phyloP scores from a whole-genome alignment of 2,888 invertebrate species.

The Clanis bilineata region DNA sequence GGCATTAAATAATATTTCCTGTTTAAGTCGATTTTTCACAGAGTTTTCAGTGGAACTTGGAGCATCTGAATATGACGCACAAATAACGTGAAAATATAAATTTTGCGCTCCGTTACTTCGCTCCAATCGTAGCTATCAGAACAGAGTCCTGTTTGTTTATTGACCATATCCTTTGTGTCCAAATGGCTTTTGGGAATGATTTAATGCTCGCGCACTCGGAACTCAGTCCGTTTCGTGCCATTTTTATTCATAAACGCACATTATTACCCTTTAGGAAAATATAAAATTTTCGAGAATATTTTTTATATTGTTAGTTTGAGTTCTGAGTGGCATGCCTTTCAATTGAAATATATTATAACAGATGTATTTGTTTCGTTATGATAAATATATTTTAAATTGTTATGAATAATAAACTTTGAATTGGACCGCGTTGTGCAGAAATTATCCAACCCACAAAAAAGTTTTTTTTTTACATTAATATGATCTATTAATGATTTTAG shows the following conservation, averaged over 20 bases:
- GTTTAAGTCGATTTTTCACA: constrained; percentile 45
- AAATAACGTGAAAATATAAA: constrained; percentile 51
- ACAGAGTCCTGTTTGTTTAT: constrained; percentile 67
- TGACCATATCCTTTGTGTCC: constrained; percentile 71
- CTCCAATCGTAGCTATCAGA: constrained; percentile 54
- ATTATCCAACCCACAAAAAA: too few species aligned
- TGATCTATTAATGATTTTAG: too few species aligned
- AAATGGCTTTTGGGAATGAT: constrained; percentile 67
- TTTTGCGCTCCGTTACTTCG: constrained; percentile 51
- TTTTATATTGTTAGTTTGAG: background rate
- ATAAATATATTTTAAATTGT: too few species aligned
- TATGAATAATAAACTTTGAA: too few species aligned
- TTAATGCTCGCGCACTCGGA: constrained; percentile 55
- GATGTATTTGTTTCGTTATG: too few species aligned
- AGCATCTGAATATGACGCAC: constrained; percentile 47
- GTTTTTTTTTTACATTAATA: too few species aligned
- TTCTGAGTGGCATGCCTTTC: too few species aligned
- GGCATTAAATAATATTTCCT: constrained; percentile 56
- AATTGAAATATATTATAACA: too few species aligned
- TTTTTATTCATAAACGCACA: constrained; percentile 56
- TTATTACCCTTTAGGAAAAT: constrained; percentile 45
- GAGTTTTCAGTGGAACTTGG: constrained; percentile 50
- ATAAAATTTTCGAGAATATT: constrained; percentile 40
- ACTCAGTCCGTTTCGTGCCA: constrained; percentile 44
- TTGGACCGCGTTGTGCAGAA: too few species aligned